Base-by-base conservation (phyloP, 2,797 vertebrate species). In the Thaleichthys pacificus region DNA sequence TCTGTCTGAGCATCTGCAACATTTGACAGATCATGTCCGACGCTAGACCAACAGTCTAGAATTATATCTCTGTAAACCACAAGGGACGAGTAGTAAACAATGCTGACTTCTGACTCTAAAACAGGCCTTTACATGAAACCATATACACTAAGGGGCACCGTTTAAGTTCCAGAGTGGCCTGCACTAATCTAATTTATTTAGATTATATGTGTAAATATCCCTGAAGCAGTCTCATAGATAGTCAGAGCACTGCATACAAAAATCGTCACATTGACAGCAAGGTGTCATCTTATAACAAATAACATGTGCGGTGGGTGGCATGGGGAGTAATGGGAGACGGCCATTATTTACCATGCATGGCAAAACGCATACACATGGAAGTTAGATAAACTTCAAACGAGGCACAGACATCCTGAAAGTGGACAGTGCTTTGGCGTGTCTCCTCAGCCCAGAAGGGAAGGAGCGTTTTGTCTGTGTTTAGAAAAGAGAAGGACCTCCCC, bases 331-430 rank as follows among this genome's bases (percentile, higher is more conserved):
- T 84, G 80, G 76, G 75, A 83, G 81, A 81, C 80, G 79, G 85
- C 84, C 78, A 87, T 90, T 82, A 87, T 90, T 91, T 87, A 86
- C 78, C 85, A 74, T 86, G 67, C 80, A 65, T 61, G 82, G 82
- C 83, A 89, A 90, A 87, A 89, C 83, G 84, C 88, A 85, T 88
- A 82, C 89, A 89, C 87, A 86, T 89, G 88, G 85, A 88, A 82
- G 74, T 88, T 88, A 89, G 90, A 92, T 92, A 91, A 88, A 89
- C 90, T 91, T 93, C 84, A 91, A 91, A 91, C 80, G 67, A 66
- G 79, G 67, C 75, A 74, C 77, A 80, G 84, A 89, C 86, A 84
- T 89, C 86, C 84, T 79, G 84, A 85, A 80, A 87, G 74, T 69
- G 72, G 70, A 76, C 75, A 70, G 74, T 82, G 82, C 82, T 88